Base-by-base conservation (phyloP, 2,888 invertebrate species). In the Pyrrhia umbra region DNA sequence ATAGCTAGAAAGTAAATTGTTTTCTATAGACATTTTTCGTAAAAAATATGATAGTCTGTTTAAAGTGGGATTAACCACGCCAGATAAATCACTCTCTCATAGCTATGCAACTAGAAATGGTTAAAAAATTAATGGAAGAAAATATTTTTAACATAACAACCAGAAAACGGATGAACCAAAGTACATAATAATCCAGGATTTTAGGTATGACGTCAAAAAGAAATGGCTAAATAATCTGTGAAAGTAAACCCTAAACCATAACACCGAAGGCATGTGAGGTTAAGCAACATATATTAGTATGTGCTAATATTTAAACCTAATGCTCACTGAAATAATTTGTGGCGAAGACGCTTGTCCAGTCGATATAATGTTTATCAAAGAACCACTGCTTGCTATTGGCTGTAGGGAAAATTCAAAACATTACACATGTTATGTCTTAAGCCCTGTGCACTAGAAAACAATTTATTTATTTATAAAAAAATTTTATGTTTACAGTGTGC, bases 281-380 rank as follows among this genome's bases (percentile, higher is more conserved):
- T 60, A 79, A 77, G 75, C 78, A 72, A 55, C 75, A 75, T 72
- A 65, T 70, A 78, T 80, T 86, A 85, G 83, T 84, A 79, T 81
- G 81, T 79, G 80, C 79, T 81, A 81, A 74, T 68, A 73, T 72
- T 67, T 66, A 61, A 84, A 79, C 77, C 81, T 81, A 81, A 85
- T 94, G 93, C 94, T 94, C 94, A 94, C 94, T 83, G 94, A 89
- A 80, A 93, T 81, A 62, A 94, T 89, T 80, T 94, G 94, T 71
- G 94, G 94, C 56, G 94, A 92, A 15, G 94, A 93, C 30, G 94
- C 94, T 87, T 94, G 94, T 63, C 94, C 94, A 10, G 94, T 94
- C 21, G 94, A 95, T 89, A 95, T 95, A 73, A 95, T 95, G 91
- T 95, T 95, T 90, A 95, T 94, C 85, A 95, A 87, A 72, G 94